phyloP scores from a whole-genome alignment of 2,113 vertebrate species.

The Spilogale gracilis region DNA sequence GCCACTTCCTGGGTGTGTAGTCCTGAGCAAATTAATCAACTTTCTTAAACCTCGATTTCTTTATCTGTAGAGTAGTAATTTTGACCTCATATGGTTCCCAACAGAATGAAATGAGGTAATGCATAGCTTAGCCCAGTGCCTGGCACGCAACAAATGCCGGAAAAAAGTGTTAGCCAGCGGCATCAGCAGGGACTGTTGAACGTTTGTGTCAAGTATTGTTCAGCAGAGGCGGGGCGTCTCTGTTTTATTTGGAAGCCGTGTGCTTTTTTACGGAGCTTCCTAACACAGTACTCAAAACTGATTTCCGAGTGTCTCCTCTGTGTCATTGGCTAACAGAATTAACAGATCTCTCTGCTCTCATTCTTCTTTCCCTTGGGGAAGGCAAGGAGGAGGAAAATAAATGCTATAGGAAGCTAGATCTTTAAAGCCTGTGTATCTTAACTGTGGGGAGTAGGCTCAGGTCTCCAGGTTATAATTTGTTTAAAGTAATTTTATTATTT shows the following conservation, averaged over 20 bases:
- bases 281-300: not conserved
- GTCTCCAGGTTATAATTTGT: constrained; percentile 52
- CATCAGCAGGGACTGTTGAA: not conserved
- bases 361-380: not conserved
- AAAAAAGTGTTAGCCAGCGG: not conserved
- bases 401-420: not conserved
- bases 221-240: not conserved
- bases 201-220: not conserved
- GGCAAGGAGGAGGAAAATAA: not conserved
- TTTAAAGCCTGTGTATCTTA: constrained; percentile 32
- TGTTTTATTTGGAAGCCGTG: not conserved
- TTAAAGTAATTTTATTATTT: constrained; percentile 55
- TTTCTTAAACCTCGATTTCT: constrained; percentile 59
- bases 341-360: not conserved
- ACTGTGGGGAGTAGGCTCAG: not conserved
- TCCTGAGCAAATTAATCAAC: constrained; percentile 37
- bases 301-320: not conserved
- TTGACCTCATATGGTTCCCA: constrained; percentile 1
- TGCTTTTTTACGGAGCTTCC: not conserved
- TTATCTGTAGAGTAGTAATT: constrained; percentile 40
- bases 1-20: not conserved
- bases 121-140: not conserved
- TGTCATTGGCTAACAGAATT: constrained; percentile 38
- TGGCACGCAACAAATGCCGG: not conserved
- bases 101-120: constrained; percentile 42